Conservation (phyloP, 1,140 invertebrate genomes). For the Drosophila kanapiae region DNA sequence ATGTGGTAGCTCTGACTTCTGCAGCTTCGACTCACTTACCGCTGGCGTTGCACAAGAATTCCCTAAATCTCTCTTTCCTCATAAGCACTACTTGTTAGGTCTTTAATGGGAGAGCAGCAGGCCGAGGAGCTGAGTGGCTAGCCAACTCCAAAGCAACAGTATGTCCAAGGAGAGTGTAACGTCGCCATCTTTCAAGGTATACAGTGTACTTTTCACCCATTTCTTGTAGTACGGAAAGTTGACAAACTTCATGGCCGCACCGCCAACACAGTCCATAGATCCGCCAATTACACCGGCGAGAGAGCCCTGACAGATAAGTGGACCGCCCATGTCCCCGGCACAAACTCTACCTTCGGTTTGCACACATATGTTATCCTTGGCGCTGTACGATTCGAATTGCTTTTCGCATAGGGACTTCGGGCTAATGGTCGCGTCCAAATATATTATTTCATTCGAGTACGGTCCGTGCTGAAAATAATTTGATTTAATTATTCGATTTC, state of each 20-base stretch:
- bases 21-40: not conserved
- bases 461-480: constrained; percentile 66
- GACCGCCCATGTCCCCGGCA: constrained; percentile 64
- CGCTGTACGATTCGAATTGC: not conserved
- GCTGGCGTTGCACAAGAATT: not conserved
- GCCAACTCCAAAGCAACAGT: not conserved
- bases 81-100: too few species aligned
- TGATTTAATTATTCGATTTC: too few species aligned
- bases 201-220: constrained; percentile 27
- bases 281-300: constrained; percentile 57
- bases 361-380: constrained; percentile 33
- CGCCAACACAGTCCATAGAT: constrained; percentile 5
- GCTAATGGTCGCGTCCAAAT: constrained; percentile 28
- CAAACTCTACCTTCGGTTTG: constrained; percentile 12
- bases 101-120: not conserved
- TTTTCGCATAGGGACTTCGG: not conserved
- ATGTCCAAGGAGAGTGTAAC: not conserved
- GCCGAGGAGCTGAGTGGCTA: not conserved
- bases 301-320: constrained; percentile 34
- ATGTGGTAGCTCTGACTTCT: not conserved
- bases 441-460: constrained; percentile 53
- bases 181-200: not conserved
- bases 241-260: constrained; percentile 41
- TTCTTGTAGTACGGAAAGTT: constrained; percentile 13
- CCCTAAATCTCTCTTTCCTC: not conserved